These are phyloP conservation scores for Naja naja DNA, from an alignment of 2,113 vertebrate species.

Conservation along the genomic window DNA sequence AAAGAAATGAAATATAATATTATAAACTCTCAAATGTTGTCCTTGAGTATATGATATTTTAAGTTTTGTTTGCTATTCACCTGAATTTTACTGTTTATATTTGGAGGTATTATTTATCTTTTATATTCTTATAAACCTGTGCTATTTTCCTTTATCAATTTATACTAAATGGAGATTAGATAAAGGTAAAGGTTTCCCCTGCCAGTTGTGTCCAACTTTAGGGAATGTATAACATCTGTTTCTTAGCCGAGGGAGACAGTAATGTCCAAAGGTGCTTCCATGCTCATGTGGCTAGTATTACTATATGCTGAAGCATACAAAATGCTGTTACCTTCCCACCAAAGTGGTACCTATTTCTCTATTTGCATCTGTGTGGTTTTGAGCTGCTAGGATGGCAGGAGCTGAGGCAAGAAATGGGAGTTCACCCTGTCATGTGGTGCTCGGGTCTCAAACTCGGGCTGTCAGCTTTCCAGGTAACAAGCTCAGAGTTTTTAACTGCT, in stretches of 20 bases:
- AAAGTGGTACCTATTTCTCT: not conserved
- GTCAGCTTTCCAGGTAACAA: not conserved
- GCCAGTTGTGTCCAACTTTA: not conserved
- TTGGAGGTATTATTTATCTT: not conserved
- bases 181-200: not conserved
- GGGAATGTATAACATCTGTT: not conserved
- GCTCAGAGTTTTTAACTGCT: not conserved
- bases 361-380: not conserved
- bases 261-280: not conserved
- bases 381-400: not conserved
- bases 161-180: not conserved
- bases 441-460: not conserved
- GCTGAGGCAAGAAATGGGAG: not conserved
- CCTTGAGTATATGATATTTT: not conserved
- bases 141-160: not conserved
- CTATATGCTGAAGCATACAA: not conserved
- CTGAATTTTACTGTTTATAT: not conserved
- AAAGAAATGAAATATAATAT: not conserved
- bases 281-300: not conserved
- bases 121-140: not conserved
- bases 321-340: not conserved
- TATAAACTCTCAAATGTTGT: not conserved
- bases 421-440: not conserved
- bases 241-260: not conserved
- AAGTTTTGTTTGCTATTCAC: not conserved